Conservation (phyloP, 2,113 vertebrate species). For the Xyliphius kryptos region DNA sequence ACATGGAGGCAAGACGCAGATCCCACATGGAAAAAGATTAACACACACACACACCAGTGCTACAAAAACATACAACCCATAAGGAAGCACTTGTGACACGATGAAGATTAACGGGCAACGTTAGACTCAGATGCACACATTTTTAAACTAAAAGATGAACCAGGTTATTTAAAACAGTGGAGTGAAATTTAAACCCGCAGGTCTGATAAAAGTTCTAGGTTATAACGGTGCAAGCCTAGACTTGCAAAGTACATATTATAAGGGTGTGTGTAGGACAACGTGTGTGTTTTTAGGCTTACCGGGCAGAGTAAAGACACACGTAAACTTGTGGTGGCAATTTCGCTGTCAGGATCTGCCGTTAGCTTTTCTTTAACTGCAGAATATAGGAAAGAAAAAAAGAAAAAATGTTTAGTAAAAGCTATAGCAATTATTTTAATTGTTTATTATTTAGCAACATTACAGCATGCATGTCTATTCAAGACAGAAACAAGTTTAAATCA, state of each 20-base stretch:
- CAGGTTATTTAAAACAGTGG: neutral
- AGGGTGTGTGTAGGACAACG: constrained; percentile 1
- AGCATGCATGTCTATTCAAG: no score
- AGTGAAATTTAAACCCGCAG: constrained; percentile 5
- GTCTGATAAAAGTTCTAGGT: neutral
- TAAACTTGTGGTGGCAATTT: constrained; percentile 97
- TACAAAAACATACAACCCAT: constrained; percentile 27
- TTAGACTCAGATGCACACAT: no score
- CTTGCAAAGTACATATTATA: neutral
- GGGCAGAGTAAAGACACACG: constrained; percentile 97
- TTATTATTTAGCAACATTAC: no score
- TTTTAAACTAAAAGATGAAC: no score
- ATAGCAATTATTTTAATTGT: no score
- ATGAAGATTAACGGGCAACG: no score
- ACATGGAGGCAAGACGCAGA: constrained; percentile 15
- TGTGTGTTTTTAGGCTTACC: constrained; percentile 72
- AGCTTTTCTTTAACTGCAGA: constrained; percentile 96
- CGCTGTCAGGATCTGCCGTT: constrained; percentile 96
- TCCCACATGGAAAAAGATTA: constrained; percentile 16
- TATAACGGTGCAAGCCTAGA: constrained; percentile 4
- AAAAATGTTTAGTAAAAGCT: no score
- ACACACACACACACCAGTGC: constrained; percentile 7
- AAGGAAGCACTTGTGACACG: neutral
- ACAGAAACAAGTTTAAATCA: no score
- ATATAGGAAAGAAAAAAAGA: no score